These are phyloP conservation scores for Sinocyclocheilus maitianheensis DNA, from an alignment of 2,113 vertebrate species.

Conservation along the genomic window DNA sequence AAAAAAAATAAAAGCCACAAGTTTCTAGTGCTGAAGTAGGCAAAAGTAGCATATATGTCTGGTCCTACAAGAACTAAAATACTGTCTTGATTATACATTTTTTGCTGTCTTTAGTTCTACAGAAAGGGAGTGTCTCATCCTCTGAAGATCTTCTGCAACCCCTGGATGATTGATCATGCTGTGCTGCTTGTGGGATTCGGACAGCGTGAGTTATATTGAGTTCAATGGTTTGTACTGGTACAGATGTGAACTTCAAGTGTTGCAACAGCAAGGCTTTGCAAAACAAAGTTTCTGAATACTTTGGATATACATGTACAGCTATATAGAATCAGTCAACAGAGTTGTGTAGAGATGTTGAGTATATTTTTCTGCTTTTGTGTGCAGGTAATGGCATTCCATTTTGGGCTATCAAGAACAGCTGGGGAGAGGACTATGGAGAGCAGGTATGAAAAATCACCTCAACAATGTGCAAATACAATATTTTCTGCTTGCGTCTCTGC, in stretches of 20 bases:
- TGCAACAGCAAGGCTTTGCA: not conserved
- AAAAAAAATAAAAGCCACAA: too few species aligned
- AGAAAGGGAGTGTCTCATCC: constrained; percentile 84
- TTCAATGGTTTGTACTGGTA: not conserved
- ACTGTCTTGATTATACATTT: too few species aligned
- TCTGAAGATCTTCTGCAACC: constrained; percentile 83
- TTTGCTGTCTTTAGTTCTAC: constrained; percentile 78
- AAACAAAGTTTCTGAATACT: not conserved
- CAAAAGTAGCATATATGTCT: not conserved
- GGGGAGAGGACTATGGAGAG: constrained; percentile 88
- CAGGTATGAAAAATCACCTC: constrained; percentile 72
- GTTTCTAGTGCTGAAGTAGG: too few species aligned
- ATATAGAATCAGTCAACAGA: not conserved
- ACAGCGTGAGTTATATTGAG: constrained; percentile 74
- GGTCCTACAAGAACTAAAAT: not conserved
- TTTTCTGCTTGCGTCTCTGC: too few species aligned
- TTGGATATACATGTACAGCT: not conserved
- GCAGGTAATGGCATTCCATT: constrained; percentile 80
- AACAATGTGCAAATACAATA: not conserved
- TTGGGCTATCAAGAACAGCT: constrained; percentile 96
- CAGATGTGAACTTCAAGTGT: not conserved
- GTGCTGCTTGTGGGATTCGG: constrained; percentile 89
- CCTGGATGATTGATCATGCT: constrained; percentile 89
- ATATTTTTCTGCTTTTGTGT: not conserved
- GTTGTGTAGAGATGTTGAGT: not conserved